A percentile compares a stretch with the other conserved stretches of the same genome.
Conservation (phyloP, 2,113 vertebrate genomes). For the Sinosuthora webbiana region DNA sequence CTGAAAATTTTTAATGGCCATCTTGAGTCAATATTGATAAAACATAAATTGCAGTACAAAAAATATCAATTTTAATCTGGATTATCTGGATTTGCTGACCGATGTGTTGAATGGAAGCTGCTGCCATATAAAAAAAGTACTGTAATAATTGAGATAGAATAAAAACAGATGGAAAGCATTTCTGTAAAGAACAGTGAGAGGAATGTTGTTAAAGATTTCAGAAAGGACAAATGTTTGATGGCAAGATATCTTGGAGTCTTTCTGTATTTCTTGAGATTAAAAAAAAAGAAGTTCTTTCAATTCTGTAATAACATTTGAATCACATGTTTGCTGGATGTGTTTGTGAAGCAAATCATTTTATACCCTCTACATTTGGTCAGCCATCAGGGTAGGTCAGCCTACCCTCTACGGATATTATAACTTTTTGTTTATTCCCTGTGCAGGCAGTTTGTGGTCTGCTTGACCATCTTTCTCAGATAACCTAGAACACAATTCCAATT, state of each 20-base stretch:
- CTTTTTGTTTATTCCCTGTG: background rate
- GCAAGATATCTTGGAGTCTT: background rate
- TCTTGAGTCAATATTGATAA: background rate
- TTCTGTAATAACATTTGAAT: background rate
- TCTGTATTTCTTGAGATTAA: background rate
- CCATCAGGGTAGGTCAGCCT: background rate
- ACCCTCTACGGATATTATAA: background rate
- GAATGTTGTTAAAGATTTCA: background rate
- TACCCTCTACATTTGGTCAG: background rate
- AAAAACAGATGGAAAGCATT: background rate
- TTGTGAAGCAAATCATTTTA: background rate
- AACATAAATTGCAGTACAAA: background rate
- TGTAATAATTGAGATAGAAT: background rate
- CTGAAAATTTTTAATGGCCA: background rate
- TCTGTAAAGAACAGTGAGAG: background rate
- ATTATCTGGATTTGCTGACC: background rate
- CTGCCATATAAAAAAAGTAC: background rate
- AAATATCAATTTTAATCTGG: background rate
- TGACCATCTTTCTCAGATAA: background rate
- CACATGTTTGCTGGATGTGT: background rate
- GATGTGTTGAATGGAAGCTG: background rate
- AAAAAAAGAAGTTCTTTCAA: background rate
- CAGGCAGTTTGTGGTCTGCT: background rate
- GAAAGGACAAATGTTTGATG: background rate
- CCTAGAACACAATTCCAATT: accelerated